These are phyloP conservation scores for Pterophyllum scalare DNA, from an alignment of 2,113 vertebrate species.

Conservation along the genomic window DNA sequence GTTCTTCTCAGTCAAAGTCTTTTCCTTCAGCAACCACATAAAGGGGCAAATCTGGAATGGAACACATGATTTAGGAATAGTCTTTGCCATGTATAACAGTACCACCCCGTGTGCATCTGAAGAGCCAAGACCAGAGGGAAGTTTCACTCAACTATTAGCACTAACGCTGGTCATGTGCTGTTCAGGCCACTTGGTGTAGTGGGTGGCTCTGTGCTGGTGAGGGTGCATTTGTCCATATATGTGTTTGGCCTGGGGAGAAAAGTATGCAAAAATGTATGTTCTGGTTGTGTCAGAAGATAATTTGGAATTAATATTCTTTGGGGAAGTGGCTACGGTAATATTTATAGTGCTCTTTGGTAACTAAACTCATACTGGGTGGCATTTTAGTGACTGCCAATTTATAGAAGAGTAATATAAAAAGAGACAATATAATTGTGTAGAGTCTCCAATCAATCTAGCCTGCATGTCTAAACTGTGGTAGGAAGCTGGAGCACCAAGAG, in stretches of 20 bases:
- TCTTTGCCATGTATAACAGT: conserved; percentile 63
- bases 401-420: not conserved
- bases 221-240: conserved; percentile 13
- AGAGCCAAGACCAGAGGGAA: conserved; percentile 23
- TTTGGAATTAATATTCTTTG: not conserved
- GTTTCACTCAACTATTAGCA: conserved; percentile 46
- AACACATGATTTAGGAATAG: conserved; percentile 67
- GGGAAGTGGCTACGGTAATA: not conserved
- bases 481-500: not conserved
- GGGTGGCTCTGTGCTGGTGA: not conserved
- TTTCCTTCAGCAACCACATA: conserved; percentile 65
- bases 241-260: conserved; percentile 27
- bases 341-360: not conserved
- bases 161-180: conserved; percentile 46
- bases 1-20: conserved; percentile 54
- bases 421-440: not conserved
- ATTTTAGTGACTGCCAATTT: not conserved
- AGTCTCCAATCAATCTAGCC: not conserved
- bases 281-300: not conserved
- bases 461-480: not conserved
- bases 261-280: not conserved
- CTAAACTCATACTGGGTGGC: not conserved
- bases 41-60: conserved; percentile 43
- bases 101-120: conserved; percentile 51
- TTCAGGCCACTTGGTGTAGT: conserved; percentile 10